Base-by-base conservation (phyloP, 2,113 vertebrate genomes). In the Emydocephalus ijimae region DNA sequence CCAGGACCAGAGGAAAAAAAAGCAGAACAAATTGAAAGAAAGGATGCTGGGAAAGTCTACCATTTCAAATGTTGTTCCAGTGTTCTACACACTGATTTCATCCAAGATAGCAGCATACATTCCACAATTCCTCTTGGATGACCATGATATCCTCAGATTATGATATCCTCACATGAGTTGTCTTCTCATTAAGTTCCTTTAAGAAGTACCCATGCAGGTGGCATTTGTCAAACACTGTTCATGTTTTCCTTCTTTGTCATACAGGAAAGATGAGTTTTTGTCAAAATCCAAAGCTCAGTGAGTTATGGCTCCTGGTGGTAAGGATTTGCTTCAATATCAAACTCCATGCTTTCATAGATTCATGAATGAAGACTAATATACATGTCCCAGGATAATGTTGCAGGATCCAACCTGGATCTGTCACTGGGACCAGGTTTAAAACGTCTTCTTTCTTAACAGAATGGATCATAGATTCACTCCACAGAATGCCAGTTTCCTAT, bases 201-300 rank as follows among this genome's bases (percentile, higher is more conserved):
- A 81, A 39, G n/a, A 81, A 81, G 69, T 20, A 20, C n/a, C n/a
- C 6, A 8, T 18, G 15, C 69, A 61, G 14, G 90, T 94, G 93
- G 6, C 45, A 74, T 57, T 88, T 95, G 93, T 93, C 95, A 96
- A 94, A 90, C 54, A 91, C 91, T 90, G 64, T 59, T 90, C 90
- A 92, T 90, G 56, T 92, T 91, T 50, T 34, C 90, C 94, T 89
- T 34, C 11, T 57, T 10, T 55, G n/a, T 11, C 5, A 1, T 88
- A 21, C 5, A 21, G n/a, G 54, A 39, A 89, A 23, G 26, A 89
- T 61, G 26, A 89, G 5, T 24, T 45, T 89, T 89, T 48, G 5
- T 89, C 56, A 24, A 61, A 21, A 21, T 26, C 34, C 34, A 48
- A 20, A 59, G 34, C 45, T 29, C 12, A 29, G 8, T 24, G 24